phyloP scores from a whole-genome alignment of 1,140 invertebrate species.

The Heliconius nattereri region DNA sequence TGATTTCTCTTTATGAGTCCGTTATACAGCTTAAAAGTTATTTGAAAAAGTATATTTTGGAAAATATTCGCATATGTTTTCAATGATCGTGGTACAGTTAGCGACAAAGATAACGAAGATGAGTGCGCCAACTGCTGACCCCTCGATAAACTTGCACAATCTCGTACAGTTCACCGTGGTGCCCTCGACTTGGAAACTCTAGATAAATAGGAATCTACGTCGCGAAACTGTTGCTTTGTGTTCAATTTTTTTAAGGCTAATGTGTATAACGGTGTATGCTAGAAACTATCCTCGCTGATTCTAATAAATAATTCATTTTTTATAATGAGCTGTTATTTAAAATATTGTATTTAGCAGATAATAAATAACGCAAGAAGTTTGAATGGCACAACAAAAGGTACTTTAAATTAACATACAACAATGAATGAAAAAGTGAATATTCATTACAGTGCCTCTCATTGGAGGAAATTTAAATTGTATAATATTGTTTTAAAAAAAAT shows the following conservation, averaged over 20 bases:
- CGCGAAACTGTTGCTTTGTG: conserved; percentile 18
- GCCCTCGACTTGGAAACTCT: conserved; percentile 47
- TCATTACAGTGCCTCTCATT: not conserved
- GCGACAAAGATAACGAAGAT: conserved; percentile 22
- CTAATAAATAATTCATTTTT: not conserved
- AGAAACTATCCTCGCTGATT: not conserved
- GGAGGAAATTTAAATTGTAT: not conserved
- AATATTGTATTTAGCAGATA: not conserved
- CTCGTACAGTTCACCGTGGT: conserved; percentile 49
- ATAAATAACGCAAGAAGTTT: not conserved
- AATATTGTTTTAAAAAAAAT: not conserved
- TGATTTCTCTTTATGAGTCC: conserved; percentile 16
- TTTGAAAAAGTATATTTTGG: too few species aligned
- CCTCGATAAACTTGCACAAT: conserved; percentile 62
- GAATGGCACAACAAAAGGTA: not conserved
- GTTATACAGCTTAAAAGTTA: not conserved
- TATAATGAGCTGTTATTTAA: not conserved
- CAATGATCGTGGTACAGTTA: conserved; percentile 18
- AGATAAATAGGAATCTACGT: conserved; percentile 39
- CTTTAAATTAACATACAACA: not conserved
- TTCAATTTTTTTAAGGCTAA: not conserved
- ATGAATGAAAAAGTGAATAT: not conserved
- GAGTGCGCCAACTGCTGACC: conserved; percentile 47
- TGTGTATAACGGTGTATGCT: not conserved
- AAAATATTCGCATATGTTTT: not conserved